phyloP scores from a whole-genome alignment of 2,888 invertebrate species.

The Polia nebulosa region DNA sequence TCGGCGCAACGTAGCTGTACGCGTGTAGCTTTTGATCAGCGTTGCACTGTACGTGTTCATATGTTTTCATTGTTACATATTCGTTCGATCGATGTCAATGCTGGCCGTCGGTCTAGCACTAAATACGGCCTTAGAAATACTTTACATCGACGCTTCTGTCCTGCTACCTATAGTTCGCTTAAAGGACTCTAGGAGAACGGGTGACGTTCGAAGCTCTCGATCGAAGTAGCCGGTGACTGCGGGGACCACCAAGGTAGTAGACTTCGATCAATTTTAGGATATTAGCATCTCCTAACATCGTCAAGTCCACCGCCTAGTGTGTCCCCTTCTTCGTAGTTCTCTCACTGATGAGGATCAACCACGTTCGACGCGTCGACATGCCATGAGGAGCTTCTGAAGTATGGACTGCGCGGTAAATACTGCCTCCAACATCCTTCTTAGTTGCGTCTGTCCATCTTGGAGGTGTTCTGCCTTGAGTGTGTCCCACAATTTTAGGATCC shows the following conservation, averaged over 20 bases:
- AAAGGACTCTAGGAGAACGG: too few species aligned
- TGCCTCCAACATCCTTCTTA: neutral
- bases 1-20: too few species aligned
- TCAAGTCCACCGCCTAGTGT: constrained; percentile 11
- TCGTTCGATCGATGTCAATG: too few species aligned
- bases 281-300: neutral
- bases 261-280: neutral
- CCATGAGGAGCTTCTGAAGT: neutral
- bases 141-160: too few species aligned
- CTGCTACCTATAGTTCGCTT: too few species aligned
- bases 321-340: neutral
- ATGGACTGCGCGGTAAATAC: neutral
- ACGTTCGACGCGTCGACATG: neutral
- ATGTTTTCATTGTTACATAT: too few species aligned
- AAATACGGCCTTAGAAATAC: too few species aligned
- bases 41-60: too few species aligned
- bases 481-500: too few species aligned
- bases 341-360: neutral
- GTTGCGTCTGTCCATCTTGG: neutral
- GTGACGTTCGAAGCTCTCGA: neutral
- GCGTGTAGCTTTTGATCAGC: too few species aligned
- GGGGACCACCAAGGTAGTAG: neutral
- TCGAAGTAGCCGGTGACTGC: neutral
- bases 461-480: too few species aligned
- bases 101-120: too few species aligned